Evolutionary conservation across 2,113 vertebrate genomes (phyloP).

Genomic region (Coptodon rendalli): DNA sequence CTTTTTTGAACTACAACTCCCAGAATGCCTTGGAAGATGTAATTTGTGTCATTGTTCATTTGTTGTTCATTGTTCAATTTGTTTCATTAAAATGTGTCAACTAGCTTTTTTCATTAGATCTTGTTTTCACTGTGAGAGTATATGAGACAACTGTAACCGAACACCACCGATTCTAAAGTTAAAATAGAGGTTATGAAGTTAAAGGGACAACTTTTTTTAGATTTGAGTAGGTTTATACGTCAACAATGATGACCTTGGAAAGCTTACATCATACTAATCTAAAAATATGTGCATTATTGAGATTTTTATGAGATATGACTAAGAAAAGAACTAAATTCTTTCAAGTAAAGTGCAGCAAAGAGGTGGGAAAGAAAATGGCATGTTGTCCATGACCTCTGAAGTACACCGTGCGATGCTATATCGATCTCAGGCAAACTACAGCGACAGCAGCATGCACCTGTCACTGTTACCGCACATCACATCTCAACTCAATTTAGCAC

Average conservation of each 20-base stretch:
- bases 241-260: not conserved
- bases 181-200: not conserved
- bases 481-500: not conserved
- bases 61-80: not conserved
- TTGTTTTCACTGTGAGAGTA: not conserved
- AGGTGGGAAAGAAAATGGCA: not conserved
- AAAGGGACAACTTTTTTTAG: not conserved
- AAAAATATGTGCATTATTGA: not conserved
- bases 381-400: not conserved
- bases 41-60: not conserved
- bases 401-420: not conserved
- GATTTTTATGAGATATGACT: fast-evolving
- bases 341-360: not conserved
- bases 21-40: not conserved
- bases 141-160: not conserved
- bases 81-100: not conserved
- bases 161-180: not conserved
- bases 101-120: not conserved
- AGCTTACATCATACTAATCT: not conserved
- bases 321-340: not conserved
- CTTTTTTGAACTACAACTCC: not conserved
- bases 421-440: not conserved
- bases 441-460: not conserved
- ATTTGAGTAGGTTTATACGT: not conserved
- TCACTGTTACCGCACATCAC: not conserved